Conservation (phyloP, 2,797 vertebrate genomes). For the Chelidonichthys spinosus region DNA sequence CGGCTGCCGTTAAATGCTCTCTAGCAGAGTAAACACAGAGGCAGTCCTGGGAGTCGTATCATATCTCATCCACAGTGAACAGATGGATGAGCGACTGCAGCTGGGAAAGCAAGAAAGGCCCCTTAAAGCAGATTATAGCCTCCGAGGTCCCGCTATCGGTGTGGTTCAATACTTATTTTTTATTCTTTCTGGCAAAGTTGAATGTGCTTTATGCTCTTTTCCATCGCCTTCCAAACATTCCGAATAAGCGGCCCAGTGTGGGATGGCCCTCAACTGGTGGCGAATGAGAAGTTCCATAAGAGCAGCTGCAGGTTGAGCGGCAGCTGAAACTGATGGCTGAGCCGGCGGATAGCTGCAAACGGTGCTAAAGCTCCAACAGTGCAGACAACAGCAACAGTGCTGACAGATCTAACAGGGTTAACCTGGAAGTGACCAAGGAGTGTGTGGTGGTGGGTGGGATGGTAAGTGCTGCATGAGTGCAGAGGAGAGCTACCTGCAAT, state of each 20-base stretch:
- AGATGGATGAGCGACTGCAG: constrained; percentile 42
- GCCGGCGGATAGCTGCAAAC: no score
- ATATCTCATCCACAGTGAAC: constrained; percentile 11
- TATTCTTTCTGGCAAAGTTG: neutral
- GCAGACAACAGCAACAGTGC: no score
- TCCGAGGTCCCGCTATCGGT: neutral
- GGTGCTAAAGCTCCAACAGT: neutral
- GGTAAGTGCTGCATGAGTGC: no score
- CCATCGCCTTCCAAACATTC: neutral
- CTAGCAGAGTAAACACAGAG: constrained; percentile 26
- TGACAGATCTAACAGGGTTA: neutral
- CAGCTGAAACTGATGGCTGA: neutral
- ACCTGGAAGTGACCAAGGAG: no score
- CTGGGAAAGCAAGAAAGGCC: constrained; percentile 16
- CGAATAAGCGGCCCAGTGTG: neutral
- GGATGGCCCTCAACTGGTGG: neutral
- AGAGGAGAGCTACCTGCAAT: no score
- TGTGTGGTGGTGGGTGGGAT: no score
- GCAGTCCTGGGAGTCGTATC: constrained; percentile 11
- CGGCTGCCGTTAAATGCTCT: constrained; percentile 31
- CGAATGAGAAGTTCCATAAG: neutral
- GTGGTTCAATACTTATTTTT: neutral
- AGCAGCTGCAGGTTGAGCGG: neutral
- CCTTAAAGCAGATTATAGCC: constrained; percentile 19
- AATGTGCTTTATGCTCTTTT: constrained; percentile 1